Evolutionary conservation across 2,113 vertebrate genomes (phyloP).

Genomic region (Phalacrocorax pelagicus): DNA sequence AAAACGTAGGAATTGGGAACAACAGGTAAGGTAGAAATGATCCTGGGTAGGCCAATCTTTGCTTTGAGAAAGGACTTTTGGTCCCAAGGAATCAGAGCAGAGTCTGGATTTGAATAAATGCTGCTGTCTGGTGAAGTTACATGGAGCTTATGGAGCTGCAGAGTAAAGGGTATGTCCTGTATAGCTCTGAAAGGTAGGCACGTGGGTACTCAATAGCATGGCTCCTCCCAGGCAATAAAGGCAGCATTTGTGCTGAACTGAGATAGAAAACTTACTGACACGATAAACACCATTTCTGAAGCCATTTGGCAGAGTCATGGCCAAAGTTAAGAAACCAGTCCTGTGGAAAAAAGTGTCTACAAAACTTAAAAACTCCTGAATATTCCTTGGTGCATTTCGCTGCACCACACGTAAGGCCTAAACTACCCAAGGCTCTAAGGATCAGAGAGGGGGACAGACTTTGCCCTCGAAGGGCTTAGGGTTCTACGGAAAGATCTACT

Average conservation of each 20-base stretch:
- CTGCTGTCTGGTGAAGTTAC: background rate
- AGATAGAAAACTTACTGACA: background rate
- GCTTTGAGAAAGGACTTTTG: background rate
- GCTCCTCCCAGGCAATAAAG: background rate
- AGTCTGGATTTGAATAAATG: background rate
- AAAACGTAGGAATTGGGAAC: background rate
- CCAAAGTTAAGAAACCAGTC: background rate
- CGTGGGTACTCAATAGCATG: background rate
- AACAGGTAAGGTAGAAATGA: background rate
- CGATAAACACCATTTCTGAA: background rate
- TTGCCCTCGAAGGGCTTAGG: background rate
- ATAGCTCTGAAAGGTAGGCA: background rate
- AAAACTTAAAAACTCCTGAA: background rate
- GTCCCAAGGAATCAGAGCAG: background rate
- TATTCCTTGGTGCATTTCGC: background rate
- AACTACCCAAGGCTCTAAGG: background rate
- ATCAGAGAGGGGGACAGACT: background rate
- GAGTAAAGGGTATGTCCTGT: background rate
- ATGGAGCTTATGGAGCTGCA: background rate
- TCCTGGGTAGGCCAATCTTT: background rate
- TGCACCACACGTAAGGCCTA: accelerated
- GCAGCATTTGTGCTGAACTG: background rate
- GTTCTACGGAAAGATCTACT: background rate
- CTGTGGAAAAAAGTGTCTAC: accelerated
- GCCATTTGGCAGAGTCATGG: background rate